Percentiles rank a stretch among this genome's conserved stretches.
Evolutionary conservation across 2,113 vertebrate genomes (phyloP).

Genomic region (Passer domesticus): DNA sequence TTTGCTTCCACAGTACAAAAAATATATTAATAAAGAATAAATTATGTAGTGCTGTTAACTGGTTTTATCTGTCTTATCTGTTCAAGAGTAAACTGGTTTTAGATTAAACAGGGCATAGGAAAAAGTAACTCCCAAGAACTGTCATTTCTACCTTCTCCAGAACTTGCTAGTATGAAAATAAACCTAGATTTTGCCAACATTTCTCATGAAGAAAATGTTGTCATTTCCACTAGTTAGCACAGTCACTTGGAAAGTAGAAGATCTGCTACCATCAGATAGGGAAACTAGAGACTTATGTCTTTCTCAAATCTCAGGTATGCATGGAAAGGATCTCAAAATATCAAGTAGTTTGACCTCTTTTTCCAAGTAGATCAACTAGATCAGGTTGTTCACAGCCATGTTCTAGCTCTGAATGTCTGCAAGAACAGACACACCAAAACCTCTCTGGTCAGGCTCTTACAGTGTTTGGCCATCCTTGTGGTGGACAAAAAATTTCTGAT

Average conservation of each 20-base stretch:
- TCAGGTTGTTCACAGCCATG: not conserved
- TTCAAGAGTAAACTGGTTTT: not conserved
- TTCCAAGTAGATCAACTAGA: not conserved
- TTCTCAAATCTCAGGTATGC: not conserved
- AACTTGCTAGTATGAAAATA: not conserved
- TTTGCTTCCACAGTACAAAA: not conserved
- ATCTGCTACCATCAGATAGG: not conserved
- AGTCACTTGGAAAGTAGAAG: not conserved
- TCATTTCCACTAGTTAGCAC: not conserved
- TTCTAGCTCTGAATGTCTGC: not conserved
- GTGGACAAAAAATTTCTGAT: not conserved
- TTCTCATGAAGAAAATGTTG: not conserved
- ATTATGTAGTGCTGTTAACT: not conserved
- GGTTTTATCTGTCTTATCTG: not conserved
- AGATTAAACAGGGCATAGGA: not conserved
- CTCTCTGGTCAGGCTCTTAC: not conserved
- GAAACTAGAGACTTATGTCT: not conserved
- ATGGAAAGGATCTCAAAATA: not conserved
- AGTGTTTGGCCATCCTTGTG: rapidly evolving
- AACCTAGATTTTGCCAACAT: not conserved
- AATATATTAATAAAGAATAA: not conserved
- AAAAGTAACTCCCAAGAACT: not conserved
- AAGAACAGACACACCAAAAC: not conserved
- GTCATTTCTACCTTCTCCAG: not conserved
- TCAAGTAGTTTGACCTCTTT: not conserved